Evolutionary conservation across 2,888 invertebrate genomes (phyloP), one percentile per base, ranked within the genome.

Genomic region (Anarsia innoxiella): DNA sequence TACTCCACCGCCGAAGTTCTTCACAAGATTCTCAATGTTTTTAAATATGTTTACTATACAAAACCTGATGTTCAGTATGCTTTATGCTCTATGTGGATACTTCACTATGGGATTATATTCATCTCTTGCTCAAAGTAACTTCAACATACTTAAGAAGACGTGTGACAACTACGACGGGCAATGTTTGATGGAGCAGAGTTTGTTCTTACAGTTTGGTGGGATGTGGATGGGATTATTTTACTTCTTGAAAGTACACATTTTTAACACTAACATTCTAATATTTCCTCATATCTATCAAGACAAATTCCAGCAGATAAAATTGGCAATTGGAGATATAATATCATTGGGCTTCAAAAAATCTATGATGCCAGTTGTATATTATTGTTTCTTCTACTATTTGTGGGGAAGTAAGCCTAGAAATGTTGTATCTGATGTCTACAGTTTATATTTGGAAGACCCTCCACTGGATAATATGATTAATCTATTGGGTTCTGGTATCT

Each of bases 251-350:
- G 79, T 86, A 6, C 88, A 88, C 48, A 72, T 88, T 25, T 78
- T 86, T 31, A 86, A 86, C 12, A 64, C 74, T 6, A 84, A 87
- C 43, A 76, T 86, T 45, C 73, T 93, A 0, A 74, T 86, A 14
- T 93, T 93, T 60, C 89, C 92, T 5, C 87, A 91, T n/a, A 85
- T 92, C 10, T 89, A 91, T 43, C 90, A 90, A 65, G 86, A 87
- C 28, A 93, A 91, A 59, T 86, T 91, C 46, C 82, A 89, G 2
- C 89, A 90, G 56, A 83, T 93, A 11, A 89, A 90, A 56, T 71
- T 88, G 15, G 80, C 87, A 1, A 57, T 92, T 4, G 75, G 78
- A 31, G 66, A 78, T 2, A 80, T 90, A 19, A 48, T 93, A 3
- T 86, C 88, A 14, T 77, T 79, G 39, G 89, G 91, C 11, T 82